Evolutionary conservation across 2,888 invertebrate genomes (phyloP).

Genomic region (Conus canariensis): DNA sequence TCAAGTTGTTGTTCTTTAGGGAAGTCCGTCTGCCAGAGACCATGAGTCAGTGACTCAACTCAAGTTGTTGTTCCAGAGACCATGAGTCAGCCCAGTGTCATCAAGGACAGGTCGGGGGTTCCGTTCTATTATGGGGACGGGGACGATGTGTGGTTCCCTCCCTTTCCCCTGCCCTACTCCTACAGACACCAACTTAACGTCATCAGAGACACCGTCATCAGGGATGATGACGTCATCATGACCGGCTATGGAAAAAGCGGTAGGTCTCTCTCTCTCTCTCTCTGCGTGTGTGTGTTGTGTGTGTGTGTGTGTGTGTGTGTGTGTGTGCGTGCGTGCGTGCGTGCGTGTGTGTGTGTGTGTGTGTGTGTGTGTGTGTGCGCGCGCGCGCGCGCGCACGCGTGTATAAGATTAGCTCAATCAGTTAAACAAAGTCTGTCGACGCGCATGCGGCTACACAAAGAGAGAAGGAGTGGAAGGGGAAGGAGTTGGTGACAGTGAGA

Average conservation of each 20-base stretch:
- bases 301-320: slow-evolving; percentile 13
- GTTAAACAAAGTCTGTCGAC: too few relatives aligned
- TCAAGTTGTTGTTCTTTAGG: too few relatives aligned
- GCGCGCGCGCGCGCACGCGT: too few relatives aligned
- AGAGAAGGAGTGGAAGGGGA: too few relatives aligned
- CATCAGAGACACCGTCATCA: slow-evolving; percentile 38
- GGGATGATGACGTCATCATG: slow-evolving; percentile 45
- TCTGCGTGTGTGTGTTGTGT: not conserved
- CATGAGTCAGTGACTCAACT: not conserved
- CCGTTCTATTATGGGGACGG: slow-evolving; percentile 35
- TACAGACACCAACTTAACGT: slow-evolving; percentile 41
- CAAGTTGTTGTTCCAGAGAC: not conserved
- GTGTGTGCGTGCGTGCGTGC: not conserved
- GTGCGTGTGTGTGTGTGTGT: too few relatives aligned
- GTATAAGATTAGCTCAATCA: too few relatives aligned
- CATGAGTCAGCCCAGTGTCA: not conserved
- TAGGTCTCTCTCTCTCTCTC: not conserved
- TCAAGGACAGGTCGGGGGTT: slow-evolving; percentile 35
- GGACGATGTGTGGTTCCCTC: slow-evolving; percentile 41
- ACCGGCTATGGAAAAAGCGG: slow-evolving; percentile 40
- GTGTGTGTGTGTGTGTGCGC: too few relatives aligned
- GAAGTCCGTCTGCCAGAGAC: too few relatives aligned
- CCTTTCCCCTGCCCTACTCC: slow-evolving; percentile 42
- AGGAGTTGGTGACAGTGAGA: not conserved
- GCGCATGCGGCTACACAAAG: too few relatives aligned